Conservation (phyloP, 2,797 vertebrate species). For the Hoplostethus atlanticus region DNA sequence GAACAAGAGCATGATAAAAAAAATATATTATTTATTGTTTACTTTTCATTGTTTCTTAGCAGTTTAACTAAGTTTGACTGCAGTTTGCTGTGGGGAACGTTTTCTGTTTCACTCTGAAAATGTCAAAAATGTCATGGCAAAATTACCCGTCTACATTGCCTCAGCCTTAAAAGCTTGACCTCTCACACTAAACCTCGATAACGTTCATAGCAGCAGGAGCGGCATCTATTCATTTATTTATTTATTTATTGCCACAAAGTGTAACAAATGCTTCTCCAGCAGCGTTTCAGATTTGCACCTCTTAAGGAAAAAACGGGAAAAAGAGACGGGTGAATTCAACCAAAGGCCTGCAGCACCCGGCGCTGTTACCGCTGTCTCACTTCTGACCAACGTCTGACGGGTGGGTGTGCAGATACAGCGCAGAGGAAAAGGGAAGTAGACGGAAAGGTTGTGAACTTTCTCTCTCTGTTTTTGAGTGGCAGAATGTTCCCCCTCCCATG, state of each 20-base stretch:
- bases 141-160: conserved; percentile 29
- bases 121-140: conserved; percentile 36
- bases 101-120: conserved; percentile 29
- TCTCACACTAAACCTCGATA: conserved; percentile 21
- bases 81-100: conserved; percentile 21
- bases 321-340: conserved; percentile 55
- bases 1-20: conserved; percentile 37
- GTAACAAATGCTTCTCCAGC: conserved; percentile 39
- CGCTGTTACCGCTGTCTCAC: conserved; percentile 38
- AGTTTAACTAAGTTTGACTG: conserved; percentile 34
- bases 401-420: conserved; percentile 53
- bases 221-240: conserved; percentile 51
- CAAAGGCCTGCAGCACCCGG: conserved; percentile 52
- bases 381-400: conserved; percentile 60
- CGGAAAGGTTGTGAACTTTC: conserved; percentile 70
- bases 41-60: conserved; percentile 4
- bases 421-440: conserved; percentile 63
- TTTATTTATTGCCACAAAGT: conserved; percentile 56
- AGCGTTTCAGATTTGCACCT: conserved; percentile 42
- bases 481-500: conserved; percentile 76
- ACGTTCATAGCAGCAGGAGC: conserved; percentile 21
- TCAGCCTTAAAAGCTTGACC: conserved; percentile 25
- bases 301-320: conserved; percentile 34
- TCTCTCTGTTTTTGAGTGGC: conserved; percentile 77
- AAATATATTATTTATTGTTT: conserved; percentile 22